phyloP scores from a whole-genome alignment of 2,888 invertebrate species.

The Dioctria linearis region DNA sequence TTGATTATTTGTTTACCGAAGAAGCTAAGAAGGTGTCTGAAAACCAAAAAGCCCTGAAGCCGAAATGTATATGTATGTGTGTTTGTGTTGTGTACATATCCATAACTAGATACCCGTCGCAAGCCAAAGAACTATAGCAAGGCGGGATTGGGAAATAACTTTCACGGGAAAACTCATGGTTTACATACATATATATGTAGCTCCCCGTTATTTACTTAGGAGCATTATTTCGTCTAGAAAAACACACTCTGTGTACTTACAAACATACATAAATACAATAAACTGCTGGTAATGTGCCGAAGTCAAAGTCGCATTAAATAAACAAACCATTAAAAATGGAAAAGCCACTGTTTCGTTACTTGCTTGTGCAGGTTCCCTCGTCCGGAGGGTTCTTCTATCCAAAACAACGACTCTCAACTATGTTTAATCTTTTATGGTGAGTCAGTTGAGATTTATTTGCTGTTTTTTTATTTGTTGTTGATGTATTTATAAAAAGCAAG shows the following conservation, averaged over 20 bases:
- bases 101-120: neutral
- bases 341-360: neutral
- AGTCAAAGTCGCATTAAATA: conserved; percentile 50
- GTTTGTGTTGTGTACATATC: too few species aligned
- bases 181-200: neutral
- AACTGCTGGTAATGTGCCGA: conserved; percentile 52
- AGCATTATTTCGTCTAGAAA: conserved; percentile 54
- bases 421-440: neutral
- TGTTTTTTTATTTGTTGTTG: neutral
- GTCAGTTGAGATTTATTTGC: neutral
- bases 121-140: conserved; percentile 1
- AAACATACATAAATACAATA: neutral
- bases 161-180: conserved; percentile 44
- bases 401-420: too few species aligned
- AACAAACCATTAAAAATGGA: conserved; percentile 52
- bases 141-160: conserved; percentile 34
- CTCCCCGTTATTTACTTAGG: conserved; percentile 38
- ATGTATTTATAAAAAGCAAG: neutral
- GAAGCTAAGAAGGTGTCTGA: conserved; percentile 46
- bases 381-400: neutral
- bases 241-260: conserved; percentile 22
- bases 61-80: neutral
- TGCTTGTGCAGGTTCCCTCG: neutral
- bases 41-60: conserved; percentile 15
- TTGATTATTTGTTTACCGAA: conserved; percentile 52